phyloP scores from a whole-genome alignment of 37 sponge, comb jelly and placozoan genomes.

The Eunapius fragilis region DNA sequence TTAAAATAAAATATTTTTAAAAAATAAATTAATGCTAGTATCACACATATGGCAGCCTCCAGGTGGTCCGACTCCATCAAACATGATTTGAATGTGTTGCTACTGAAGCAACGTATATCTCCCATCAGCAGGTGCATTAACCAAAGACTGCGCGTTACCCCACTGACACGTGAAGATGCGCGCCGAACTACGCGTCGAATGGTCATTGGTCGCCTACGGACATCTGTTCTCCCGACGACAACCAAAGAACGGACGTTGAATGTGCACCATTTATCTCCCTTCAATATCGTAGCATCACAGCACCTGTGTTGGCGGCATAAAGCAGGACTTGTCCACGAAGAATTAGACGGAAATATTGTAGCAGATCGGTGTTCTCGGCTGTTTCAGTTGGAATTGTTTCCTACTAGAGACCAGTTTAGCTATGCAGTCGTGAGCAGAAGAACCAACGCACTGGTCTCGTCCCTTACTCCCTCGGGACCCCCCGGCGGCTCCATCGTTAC shows the following conservation, averaged over 20 bases:
- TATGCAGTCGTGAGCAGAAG: not conserved
- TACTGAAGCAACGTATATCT: not conserved
- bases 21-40: no score
- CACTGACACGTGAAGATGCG: not conserved
- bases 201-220: not conserved
- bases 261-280: not conserved
- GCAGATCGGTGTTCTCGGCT: not conserved
- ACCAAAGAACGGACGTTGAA: not conserved
- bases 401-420: not conserved
- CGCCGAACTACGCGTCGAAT: not conserved
- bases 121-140: not conserved
- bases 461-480: not conserved
- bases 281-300: not conserved
- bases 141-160: not conserved
- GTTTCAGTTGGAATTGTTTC: not conserved
- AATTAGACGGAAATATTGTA: not conserved
- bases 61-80: not conserved
- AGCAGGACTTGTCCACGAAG: not conserved
- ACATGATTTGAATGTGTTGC: not conserved
- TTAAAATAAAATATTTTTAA: not conserved
- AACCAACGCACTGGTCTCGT: not conserved
- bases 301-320: not conserved
- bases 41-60: not conserved
- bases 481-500: not conserved
- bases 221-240: not conserved